These are phyloP conservation scores for Oscheius sp. DNA, from an alignment of 2,888 invertebrate species.

Conservation along the genomic window DNA sequence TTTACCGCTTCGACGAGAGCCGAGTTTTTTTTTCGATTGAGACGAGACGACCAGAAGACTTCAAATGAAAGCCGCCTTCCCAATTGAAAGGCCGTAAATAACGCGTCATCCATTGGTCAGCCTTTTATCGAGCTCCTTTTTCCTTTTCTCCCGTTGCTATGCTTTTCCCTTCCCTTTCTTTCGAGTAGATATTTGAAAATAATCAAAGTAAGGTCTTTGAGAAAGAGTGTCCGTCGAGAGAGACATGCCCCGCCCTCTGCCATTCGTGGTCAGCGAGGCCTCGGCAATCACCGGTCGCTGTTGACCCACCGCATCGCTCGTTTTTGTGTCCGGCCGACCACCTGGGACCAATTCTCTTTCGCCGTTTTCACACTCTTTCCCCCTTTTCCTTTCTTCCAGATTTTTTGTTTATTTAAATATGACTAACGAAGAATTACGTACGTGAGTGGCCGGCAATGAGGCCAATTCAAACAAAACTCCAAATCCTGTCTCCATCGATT, in stretches of 20 bases:
- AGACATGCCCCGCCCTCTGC: neutral
- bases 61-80: too few species aligned
- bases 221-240: constrained; percentile 1
- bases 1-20: neutral
- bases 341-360: constrained; percentile 15
- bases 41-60: too few species aligned
- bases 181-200: too few species aligned
- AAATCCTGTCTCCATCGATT: too few species aligned
- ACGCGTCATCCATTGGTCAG: too few species aligned
- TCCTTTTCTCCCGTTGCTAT: neutral
- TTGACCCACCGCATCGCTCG: constrained; percentile 18
- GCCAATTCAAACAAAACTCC: too few species aligned
- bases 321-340: constrained; percentile 18
- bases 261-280: constrained; percentile 17
- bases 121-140: too few species aligned
- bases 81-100: too few species aligned
- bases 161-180: too few species aligned
- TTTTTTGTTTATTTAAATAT: neutral
- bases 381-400: neutral
- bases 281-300: constrained; percentile 27
- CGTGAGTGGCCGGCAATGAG: too few species aligned
- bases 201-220: neutral
- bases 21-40: neutral
- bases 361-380: neutral
- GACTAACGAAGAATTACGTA: too few species aligned